Evolutionary conservation across 2,797 vertebrate genomes (phyloP).

Genomic region (Chloroceryle inda): DNA sequence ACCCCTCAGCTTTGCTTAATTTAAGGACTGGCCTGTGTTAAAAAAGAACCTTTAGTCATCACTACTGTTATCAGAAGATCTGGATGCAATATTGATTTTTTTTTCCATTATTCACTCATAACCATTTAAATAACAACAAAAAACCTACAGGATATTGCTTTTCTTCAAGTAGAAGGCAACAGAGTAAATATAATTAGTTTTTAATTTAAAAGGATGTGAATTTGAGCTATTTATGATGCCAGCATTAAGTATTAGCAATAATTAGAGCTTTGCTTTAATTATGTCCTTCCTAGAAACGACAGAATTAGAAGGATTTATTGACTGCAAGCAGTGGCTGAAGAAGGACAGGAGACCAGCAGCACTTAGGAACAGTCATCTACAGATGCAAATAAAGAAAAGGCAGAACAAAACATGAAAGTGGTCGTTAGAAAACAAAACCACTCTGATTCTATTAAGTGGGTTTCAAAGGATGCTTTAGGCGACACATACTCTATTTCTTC

Average conservation of each 20-base stretch:
- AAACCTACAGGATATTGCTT: background rate
- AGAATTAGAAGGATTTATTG: background rate
- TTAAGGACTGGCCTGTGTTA: background rate
- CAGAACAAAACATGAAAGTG: background rate
- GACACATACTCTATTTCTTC: background rate
- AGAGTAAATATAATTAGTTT: constrained; percentile 35
- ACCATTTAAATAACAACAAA: background rate
- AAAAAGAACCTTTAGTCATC: background rate
- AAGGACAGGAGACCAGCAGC: background rate
- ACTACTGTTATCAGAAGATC: background rate
- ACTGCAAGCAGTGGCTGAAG: background rate
- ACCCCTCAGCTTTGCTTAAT: background rate
- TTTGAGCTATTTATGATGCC: background rate
- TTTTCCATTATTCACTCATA: constrained; percentile 19
- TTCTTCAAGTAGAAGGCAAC: background rate
- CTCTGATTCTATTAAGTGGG: background rate
- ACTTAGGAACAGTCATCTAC: background rate
- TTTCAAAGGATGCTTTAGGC: background rate
- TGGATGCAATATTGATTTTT: background rate
- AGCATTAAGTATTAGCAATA: background rate
- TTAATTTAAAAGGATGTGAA: constrained; percentile 6
- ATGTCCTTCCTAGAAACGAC: background rate
- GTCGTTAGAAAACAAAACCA: background rate
- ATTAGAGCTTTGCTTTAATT: background rate
- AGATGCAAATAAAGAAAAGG: background rate